Base-by-base conservation (phyloP, 2,797 vertebrate species). In the Acanthurus tractus region DNA sequence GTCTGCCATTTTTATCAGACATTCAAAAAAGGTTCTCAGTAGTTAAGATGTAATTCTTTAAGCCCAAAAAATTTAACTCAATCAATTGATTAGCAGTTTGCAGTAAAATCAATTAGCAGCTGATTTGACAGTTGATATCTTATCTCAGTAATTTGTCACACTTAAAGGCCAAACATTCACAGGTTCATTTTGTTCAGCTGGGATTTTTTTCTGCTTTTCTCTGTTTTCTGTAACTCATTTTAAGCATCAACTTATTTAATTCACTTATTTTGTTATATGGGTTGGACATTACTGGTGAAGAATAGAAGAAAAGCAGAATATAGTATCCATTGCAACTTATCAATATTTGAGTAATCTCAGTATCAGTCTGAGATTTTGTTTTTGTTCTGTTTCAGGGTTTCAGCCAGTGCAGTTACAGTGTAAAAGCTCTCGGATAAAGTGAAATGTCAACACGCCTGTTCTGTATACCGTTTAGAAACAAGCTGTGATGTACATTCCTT, bases 1-100 rank as follows among this genome's bases (percentile, higher is more conserved):
- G 5, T 58, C 34, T 38, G 20, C 25, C 5, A 0, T 63, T 29
- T 46, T 71, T 70, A 29, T 70, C 20, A 57, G 18, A 73, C 25
- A n/a, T 45, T 6, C 42, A 59, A 42, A 29, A 6, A 56, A 11
- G 3, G 6, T 34, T 79, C 63, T 9, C 9, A 17, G 10, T 8
- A n/a, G 13, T 34, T 34, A 34, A 34, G 5, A 6, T 34, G 42
- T 57, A 6, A 23, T 23, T 65, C 17, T 46, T 38, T 2, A 2
- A 22, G n/a, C 29, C 6, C 5, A 34, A 34, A 34, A 34, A 34
- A 6, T 20, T n/a, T 15, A 1, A 23, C 12, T 58, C 6, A 6
- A 34, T 48, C 8, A 6, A 42, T 42, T 15, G 3, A 29, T 48
- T 12, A n/a, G 0, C 29, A 48, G 14, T 34, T 34, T 7, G 29